Percentiles rank a stretch among this genome's conserved stretches.
Conservation (phyloP, 30 jellyfish, hydroid and myxozoan genomes). For the Aurelia coerulea region DNA sequence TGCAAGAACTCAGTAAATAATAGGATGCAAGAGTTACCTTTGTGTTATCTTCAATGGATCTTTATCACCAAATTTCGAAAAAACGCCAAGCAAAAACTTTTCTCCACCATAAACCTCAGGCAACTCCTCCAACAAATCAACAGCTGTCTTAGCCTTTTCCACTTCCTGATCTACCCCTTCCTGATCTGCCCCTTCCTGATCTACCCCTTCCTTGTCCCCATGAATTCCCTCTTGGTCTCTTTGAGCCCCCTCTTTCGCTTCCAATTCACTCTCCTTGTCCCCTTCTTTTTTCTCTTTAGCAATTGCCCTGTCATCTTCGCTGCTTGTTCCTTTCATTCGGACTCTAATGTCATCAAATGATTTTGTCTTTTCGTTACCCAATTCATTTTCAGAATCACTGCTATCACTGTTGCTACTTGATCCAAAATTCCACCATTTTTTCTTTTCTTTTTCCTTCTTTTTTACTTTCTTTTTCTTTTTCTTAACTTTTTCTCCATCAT, state of each 20-base stretch:
- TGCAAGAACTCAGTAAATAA: neutral
- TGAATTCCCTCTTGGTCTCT: conserved; percentile 1
- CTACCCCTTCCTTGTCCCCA: too few species aligned
- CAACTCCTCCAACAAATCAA: conserved; percentile 28
- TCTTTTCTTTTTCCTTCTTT: conserved; percentile 32
- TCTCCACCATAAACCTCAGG: conserved; percentile 69
- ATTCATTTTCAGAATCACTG: conserved; percentile 25
- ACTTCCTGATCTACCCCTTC: too few species aligned
- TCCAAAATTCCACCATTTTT: conserved; percentile 61
- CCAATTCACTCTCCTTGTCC: conserved; percentile 13
- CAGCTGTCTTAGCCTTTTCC: neutral
- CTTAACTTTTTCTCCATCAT: neutral
- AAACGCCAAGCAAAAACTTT: conserved; percentile 33
- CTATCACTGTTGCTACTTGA: conserved; percentile 48
- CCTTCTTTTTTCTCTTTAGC: neutral
- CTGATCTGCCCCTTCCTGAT: too few species aligned
- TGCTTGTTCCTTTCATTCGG: conserved; percentile 59
- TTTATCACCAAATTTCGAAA: conserved; percentile 38
- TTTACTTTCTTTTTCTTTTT: conserved; percentile 18
- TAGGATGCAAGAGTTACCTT: conserved; percentile 21
- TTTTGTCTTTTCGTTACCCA: conserved; percentile 7
- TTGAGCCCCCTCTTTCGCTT: conserved; percentile 3
- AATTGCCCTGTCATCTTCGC: conserved; percentile 35
- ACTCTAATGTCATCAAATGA: conserved; percentile 41
- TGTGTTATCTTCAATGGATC: conserved; percentile 59